phyloP scores from a whole-genome alignment of 2,888 invertebrate genomes.

The Tinea pellionella region DNA sequence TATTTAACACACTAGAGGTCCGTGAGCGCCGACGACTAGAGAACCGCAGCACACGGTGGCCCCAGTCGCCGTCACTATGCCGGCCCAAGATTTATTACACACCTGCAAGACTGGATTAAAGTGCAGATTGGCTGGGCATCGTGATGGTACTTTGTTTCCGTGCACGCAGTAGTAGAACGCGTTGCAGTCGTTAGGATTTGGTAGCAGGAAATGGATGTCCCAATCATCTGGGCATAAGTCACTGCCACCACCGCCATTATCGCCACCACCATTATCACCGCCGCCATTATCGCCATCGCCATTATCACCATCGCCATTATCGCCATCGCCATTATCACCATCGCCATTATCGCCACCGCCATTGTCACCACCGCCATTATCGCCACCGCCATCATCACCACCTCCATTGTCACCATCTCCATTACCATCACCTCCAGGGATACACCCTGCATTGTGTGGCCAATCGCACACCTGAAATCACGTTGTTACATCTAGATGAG shows the following conservation, averaged over 20 bases:
- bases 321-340: background rate
- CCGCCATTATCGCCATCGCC: slow-evolving; percentile 5
- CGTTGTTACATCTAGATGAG: too few relatives aligned
- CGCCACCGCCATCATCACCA: slow-evolving; percentile 1
- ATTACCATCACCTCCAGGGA: slow-evolving; percentile 12
- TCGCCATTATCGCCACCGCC: background rate
- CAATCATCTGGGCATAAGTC: slow-evolving; percentile 26
- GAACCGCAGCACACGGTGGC: too few relatives aligned
- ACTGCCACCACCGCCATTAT: slow-evolving; percentile 1
- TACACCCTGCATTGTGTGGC: slow-evolving; percentile 21
- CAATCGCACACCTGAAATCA: slow-evolving; percentile 22
- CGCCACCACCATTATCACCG: slow-evolving; percentile 14
- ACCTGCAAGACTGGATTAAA: slow-evolving; percentile 27
- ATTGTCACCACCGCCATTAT: background rate
- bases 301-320: slow-evolving; percentile 2
- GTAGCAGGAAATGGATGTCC: slow-evolving; percentile 24
- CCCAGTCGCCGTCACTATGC: too few relatives aligned
- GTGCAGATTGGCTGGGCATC: slow-evolving; percentile 21
- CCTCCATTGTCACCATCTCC: slow-evolving; percentile 14
- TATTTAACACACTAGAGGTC: too few relatives aligned
- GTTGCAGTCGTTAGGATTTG: slow-evolving; percentile 28
- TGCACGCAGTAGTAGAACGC: slow-evolving; percentile 30
- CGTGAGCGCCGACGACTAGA: too few relatives aligned
- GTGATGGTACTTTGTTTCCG: slow-evolving; percentile 19
- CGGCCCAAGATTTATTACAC: too few relatives aligned